Conservation (phyloP, 2,113 vertebrate genomes). For the Pelvicachromis taeniatus region DNA sequence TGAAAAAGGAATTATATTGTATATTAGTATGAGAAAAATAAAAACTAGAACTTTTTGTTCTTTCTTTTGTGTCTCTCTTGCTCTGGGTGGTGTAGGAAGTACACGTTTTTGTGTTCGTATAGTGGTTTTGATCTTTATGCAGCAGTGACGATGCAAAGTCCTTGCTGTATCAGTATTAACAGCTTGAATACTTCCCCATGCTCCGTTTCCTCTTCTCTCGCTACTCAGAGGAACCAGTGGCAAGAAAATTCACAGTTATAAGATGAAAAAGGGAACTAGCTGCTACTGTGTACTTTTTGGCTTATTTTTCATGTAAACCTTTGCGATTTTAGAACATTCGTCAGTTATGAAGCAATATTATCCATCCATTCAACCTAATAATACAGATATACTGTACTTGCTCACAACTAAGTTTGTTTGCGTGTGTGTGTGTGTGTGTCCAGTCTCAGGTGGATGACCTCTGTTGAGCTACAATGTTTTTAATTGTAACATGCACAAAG, state of each 20-base stretch:
- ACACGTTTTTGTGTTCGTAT: background rate
- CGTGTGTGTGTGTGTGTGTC: background rate
- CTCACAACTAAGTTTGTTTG: background rate
- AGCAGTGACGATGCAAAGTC: conserved; percentile 4
- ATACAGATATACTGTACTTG: background rate
- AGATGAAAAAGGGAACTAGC: background rate
- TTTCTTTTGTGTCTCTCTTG: too few relatives aligned
- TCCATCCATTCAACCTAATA: background rate
- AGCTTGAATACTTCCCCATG: conserved; percentile 6
- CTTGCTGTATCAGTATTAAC: conserved; percentile 2
- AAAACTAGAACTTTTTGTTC: background rate
- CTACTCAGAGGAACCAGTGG: background rate
- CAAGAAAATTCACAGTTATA: background rate
- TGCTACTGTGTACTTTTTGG: background rate
- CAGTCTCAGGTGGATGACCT: background rate
- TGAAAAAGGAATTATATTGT: background rate
- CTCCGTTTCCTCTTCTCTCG: background rate
- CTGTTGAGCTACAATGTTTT: background rate
- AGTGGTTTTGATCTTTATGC: background rate
- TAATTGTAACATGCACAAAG: background rate
- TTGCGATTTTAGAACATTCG: background rate
- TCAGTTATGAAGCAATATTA: background rate
- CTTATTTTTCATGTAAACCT: background rate
- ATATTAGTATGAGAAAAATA: background rate
- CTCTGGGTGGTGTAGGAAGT: background rate